Evolutionary conservation across 2,113 vertebrate species (phyloP).

Genomic region (Camarhynchus parvulus): DNA sequence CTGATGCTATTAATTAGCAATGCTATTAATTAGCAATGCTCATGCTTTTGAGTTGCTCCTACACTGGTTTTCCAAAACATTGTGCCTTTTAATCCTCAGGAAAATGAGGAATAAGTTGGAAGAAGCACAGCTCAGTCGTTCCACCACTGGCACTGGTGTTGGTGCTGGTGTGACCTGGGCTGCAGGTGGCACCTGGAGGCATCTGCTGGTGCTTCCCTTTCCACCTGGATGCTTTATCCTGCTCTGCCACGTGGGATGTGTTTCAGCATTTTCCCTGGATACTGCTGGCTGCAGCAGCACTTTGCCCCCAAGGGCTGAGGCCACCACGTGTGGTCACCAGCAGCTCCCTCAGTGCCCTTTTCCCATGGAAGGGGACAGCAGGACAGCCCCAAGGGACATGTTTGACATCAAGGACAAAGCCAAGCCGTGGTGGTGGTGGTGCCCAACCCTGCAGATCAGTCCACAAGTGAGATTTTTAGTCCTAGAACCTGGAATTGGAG

Average conservation of each 20-base stretch:
- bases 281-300: accelerated
- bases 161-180: neutral
- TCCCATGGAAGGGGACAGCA: neutral
- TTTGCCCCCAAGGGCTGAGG: too few relatives aligned
- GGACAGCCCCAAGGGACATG: neutral
- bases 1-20: neutral
- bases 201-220: neutral
- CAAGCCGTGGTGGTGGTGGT: accelerated
- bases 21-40: neutral
- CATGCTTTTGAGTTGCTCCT: neutral
- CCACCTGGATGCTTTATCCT: neutral
- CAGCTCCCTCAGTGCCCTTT: neutral
- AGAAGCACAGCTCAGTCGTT: neutral
- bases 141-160: accelerated
- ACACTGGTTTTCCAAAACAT: neutral
- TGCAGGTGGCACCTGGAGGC: neutral
- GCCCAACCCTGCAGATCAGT: neutral
- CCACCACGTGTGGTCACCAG: neutral
- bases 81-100: neutral
- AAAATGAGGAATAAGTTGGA: neutral
- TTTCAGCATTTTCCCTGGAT: neutral
- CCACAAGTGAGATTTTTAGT: neutral
- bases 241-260: accelerated
- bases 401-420: neutral
- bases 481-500: neutral